Conservation (phyloP, 1,140 invertebrate genomes). For the Diachasmimorpha longicaudata region DNA sequence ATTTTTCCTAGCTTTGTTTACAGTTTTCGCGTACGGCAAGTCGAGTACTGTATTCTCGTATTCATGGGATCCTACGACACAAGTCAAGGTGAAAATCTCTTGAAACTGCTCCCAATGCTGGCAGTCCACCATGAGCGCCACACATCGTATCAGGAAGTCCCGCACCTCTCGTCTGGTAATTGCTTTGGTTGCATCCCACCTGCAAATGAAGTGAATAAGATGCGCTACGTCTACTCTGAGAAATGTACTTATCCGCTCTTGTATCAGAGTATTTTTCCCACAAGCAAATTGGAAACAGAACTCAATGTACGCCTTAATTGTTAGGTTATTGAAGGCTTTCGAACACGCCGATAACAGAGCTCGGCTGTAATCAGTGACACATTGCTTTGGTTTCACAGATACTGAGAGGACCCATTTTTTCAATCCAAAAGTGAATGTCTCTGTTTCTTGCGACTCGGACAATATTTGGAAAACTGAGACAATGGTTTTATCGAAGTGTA, state of each 20-base stretch:
- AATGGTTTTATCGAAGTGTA: no score
- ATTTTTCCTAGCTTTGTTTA: background rate
- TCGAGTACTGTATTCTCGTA: background rate
- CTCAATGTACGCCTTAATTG: conserved; percentile 7
- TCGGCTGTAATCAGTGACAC: conserved; percentile 1
- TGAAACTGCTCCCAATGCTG: background rate
- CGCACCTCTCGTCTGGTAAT: background rate
- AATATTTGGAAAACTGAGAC: background rate
- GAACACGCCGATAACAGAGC: conserved; percentile 1
- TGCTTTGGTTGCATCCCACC: background rate
- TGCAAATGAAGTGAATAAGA: background rate
- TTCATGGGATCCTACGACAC: background rate
- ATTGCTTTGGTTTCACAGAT: background rate
- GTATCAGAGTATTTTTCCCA: background rate
- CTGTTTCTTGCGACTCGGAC: background rate
- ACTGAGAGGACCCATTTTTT: background rate
- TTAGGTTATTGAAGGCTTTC: conserved; percentile 4
- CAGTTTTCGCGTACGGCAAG: background rate
- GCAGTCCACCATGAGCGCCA: conserved; percentile 5
- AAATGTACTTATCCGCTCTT: background rate
- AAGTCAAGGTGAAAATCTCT: background rate
- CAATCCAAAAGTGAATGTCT: background rate
- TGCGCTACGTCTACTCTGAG: conserved; percentile 19
- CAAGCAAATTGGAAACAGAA: background rate
- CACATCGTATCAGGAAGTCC: conserved; percentile 9